Conservation (phyloP, 2,888 invertebrate genomes). For the Pseudococcus jackbeardsleyi region DNA sequence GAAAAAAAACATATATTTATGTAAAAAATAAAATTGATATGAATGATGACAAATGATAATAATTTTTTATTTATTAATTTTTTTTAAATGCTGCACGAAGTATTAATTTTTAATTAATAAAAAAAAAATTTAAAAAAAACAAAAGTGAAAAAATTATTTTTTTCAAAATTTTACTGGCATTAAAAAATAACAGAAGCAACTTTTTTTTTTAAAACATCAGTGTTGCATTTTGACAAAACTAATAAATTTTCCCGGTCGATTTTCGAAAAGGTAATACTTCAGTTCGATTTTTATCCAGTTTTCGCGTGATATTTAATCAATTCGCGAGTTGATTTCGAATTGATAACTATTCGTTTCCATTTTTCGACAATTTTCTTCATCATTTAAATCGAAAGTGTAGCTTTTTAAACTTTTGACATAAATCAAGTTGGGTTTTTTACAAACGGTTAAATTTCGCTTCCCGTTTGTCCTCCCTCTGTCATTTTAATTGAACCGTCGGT, state of each 20-base stretch:
- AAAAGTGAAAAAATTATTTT: background rate
- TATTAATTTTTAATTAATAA: background rate
- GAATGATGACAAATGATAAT: no score
- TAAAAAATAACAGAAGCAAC: background rate
- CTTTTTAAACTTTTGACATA: background rate
- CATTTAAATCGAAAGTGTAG: background rate
- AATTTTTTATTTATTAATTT: no score
- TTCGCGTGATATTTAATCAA: background rate
- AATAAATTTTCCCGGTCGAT: background rate
- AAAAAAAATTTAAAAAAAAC: background rate
- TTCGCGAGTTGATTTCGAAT: background rate
- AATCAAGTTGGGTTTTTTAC: background rate
- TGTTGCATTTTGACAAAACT: background rate
- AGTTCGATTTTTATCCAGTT: background rate
- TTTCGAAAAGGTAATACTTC: background rate
- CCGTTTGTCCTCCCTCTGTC: constrained; percentile 22
- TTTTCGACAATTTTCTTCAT: background rate
- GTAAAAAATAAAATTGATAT: no score
- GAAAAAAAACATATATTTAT: no score
- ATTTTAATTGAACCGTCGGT: constrained; percentile 28
- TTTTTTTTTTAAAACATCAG: background rate
- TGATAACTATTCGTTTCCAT: background rate
- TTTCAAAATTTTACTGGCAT: background rate
- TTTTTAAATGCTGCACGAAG: no score
- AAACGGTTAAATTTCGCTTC: background rate